Evolutionary conservation across 2,888 invertebrate species (phyloP).

Genomic region (Syrphus vitripennis): DNA sequence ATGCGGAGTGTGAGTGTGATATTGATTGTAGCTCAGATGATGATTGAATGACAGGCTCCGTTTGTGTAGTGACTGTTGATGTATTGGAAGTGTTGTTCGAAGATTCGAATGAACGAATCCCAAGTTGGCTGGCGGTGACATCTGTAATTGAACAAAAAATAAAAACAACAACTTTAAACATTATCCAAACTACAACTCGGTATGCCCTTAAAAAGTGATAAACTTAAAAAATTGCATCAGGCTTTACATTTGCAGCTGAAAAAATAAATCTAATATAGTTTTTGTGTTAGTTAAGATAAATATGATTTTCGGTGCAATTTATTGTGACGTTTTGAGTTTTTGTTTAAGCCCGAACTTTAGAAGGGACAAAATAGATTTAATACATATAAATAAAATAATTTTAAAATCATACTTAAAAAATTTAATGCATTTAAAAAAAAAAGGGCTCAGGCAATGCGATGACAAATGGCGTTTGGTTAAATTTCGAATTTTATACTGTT

Average conservation of each 20-base stretch:
- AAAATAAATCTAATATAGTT: background rate
- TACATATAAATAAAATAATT: slow-evolving; percentile 14
- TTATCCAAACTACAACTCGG: slow-evolving; percentile 11
- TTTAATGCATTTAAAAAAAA: slow-evolving; percentile 53
- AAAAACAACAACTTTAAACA: background rate
- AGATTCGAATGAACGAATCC: slow-evolving; percentile 75
- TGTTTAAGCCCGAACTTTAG: slow-evolving; percentile 49
- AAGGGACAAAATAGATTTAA: slow-evolving; percentile 59
- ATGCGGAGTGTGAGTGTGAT: slow-evolving; percentile 81
- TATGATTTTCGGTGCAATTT: slow-evolving; percentile 63
- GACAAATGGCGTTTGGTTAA: slow-evolving; percentile 71
- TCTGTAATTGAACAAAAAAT: slow-evolving; percentile 81
- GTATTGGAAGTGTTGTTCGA: slow-evolving; percentile 83
- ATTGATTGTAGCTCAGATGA: slow-evolving; percentile 87
- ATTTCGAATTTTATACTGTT: slow-evolving; percentile 55
- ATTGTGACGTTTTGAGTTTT: slow-evolving; percentile 49
- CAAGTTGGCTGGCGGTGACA: slow-evolving; percentile 83
- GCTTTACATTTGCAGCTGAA: slow-evolving; percentile 62
- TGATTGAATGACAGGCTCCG: slow-evolving; percentile 87
- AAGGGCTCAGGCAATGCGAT: slow-evolving; percentile 76
- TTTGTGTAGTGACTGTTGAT: slow-evolving; percentile 84
- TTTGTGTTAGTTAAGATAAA: slow-evolving; percentile 59
- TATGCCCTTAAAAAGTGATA: background rate
- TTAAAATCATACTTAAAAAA: slow-evolving; percentile 27
- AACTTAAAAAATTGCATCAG: slow-evolving; percentile 54